Evolutionary conservation across 2,888 invertebrate species (phyloP), one percentile per base, ranked within the genome.

Genomic region (Syrphus vitripennis): DNA sequence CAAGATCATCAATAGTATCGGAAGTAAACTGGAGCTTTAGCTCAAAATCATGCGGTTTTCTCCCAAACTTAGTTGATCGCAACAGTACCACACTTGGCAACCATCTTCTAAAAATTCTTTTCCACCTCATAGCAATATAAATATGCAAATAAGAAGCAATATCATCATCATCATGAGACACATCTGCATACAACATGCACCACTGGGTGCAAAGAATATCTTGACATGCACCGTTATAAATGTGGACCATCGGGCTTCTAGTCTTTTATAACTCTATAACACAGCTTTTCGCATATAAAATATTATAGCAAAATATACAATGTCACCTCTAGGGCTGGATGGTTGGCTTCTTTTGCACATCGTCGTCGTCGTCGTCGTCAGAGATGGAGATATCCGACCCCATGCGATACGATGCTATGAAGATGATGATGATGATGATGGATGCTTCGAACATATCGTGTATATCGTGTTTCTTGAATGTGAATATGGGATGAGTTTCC

Each of bases 131-230:
- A 21, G 31, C 45, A 31, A 45, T 45, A 31, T n/a, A n/a, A n/a
- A 65, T 65, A 65, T 65, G 65, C 65, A 65, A 57, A 61, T 69
- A 40, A n/a, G 40, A 69, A 16, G 29, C 14, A 50, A 69, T 57
- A 21, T 34, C 7, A 55, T 29, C 7, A 55, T 29, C 59, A 37
- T 59, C 59, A 31, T 61, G 48, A 48, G 45, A 65, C 67, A 37
- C 40, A 79, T 65, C 67, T 74, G 57, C 79, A 71, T 78, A 71
- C 78, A 59, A 26, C 48, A 79, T 74, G 79, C 79, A 72, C 59
- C 37, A 67, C 65, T 57, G 79, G 48, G 31, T 67, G 57, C 21
- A 74, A 67, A 40, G 67, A 74, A 57, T 71, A 57, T 42, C 31
- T 69, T 21, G 69, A 26, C 50, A 59, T 75, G 37, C 37, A 79